Conservation (phyloP, 2,888 invertebrate species). For the Drosophila robusta region DNA sequence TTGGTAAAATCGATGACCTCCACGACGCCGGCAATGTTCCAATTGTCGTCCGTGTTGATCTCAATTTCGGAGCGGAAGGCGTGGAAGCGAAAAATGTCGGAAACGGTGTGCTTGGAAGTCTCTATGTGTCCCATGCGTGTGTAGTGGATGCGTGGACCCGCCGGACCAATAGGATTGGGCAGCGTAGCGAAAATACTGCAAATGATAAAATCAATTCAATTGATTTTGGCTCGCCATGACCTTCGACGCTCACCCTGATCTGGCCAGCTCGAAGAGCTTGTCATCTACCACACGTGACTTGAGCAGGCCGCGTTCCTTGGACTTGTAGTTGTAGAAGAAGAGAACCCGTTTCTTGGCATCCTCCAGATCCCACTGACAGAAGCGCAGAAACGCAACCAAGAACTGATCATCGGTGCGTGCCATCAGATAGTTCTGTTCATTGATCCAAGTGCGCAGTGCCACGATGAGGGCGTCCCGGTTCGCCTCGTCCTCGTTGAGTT, state of each 20-base stretch:
- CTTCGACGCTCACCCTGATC: conserved; percentile 73
- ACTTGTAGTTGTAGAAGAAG: conserved; percentile 86
- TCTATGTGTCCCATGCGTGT: conserved; percentile 85
- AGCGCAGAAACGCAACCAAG: conserved; percentile 86
- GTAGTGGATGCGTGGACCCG: conserved; percentile 86
- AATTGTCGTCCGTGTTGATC: conserved; percentile 86
- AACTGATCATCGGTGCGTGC: conserved; percentile 86
- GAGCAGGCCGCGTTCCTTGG: conserved; percentile 86
- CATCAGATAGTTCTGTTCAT: conserved; percentile 85
- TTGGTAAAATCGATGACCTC: conserved; percentile 87
- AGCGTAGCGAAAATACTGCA: conserved; percentile 79
- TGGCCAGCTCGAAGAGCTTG: conserved; percentile 72
- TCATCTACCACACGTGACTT: conserved; percentile 78
- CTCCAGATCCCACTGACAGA: conserved; percentile 86
- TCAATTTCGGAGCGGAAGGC: conserved; percentile 80
- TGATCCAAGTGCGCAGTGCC: conserved; percentile 86
- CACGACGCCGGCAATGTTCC: conserved; percentile 86
- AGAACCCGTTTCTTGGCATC: conserved; percentile 86
- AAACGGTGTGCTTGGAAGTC: conserved; percentile 73
- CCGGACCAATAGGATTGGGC: conserved; percentile 82
- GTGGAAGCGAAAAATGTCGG: conserved; percentile 80
- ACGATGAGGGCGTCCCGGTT: conserved; percentile 83
- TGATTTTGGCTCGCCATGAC: not conserved
- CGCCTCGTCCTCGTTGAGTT: conserved; percentile 85
- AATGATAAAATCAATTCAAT: not conserved